Evolutionary conservation across 2,888 invertebrate genomes (phyloP), one percentile per base, ranked within the genome.

Genomic region (Philereme vetulata): DNA sequence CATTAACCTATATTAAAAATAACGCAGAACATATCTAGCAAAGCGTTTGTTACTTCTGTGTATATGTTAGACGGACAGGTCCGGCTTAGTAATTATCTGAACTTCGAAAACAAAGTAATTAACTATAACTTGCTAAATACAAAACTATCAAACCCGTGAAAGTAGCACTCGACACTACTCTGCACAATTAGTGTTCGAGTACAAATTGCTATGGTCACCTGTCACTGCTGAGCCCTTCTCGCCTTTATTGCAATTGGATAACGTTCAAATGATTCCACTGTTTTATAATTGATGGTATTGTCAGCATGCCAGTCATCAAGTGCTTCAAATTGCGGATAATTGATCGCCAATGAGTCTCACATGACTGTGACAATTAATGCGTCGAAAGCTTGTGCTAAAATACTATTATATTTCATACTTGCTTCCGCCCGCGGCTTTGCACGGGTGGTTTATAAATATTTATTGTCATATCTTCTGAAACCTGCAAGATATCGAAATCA

Each of bases 321-420:
- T 88, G 87, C 75, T 78, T 85, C 84, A 81, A 90, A 90, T 89
- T 86, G 84, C 75, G 74, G 80, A 82, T 89, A 89, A 90, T 89
- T 90, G 88, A 84, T 89, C 82, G 74, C 75, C 83, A 85, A 86
- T 85, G 81, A 84, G 78, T 77, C 79, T 81, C 79, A 80, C 77
- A 72, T 81, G 81, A 77, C 77, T 77, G 78, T 80, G 81, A 79
- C 80, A 78, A 78, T 75, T 81, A 76, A 77, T 75, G 71, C 72
- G 70, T 70, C 66, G 64, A 45, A 51, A 11, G 48, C 4, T 9
- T 44, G 4, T 32, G 38, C 34, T 6, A 40, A 11, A 33, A 48
- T 43, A 32, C 42, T 48, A 47, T 11, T 49, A 10, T 9, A n/a
- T 42, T n/a, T n/a, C 4, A n/a, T n/a, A 42, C n/a, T 21, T 21